Base-by-base conservation (phyloP, 2,113 vertebrate species). In the Sturnus vulgaris region DNA sequence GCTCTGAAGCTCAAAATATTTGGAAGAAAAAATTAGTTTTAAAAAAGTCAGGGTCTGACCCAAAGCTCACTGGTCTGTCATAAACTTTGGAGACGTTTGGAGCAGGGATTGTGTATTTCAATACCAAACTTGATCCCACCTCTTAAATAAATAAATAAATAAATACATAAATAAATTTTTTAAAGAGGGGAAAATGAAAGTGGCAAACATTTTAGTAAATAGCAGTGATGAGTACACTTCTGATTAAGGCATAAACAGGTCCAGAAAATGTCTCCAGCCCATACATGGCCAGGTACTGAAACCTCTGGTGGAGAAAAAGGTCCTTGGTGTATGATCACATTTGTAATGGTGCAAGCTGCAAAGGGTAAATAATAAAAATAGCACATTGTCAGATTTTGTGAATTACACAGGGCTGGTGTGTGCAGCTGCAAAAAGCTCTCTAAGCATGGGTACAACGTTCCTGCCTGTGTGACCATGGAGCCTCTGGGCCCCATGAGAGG, bases 261-360 rank as follows among this genome's bases (percentile, higher is more conserved):
- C 78, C 52, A 92, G 75, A 90, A 95, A 93, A 92, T 81, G 80
- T 88, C 92, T 90, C 24, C 77, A 93, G 64, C 79, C 76, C 72
- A 82, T 72, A 63, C 60, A 75, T 0, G 0, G 47, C 59, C n/a
- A 92, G 39, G 60, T 65, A 70, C 31, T 68, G 79, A 82, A 70
- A 17, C 30, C 52, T 64, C n/a, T n/a, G 28, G 40, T 9, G 40
- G 44, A n/a, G 50, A 16, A n/a, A 80, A 85, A 69, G 31, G 47
- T 81, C 56, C 19, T 72, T 44, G 24, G 33, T 35, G 40, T 46
- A 35, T 15, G 19, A 21, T 39, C 60, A 57, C 65, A 63, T 72
- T 69, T 72, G 76, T 44, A 86, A 69, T 27, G 56, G 57, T 60
- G 46, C 69, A 79, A 52, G 35, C 30, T 83, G 63, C n/a, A 81